Percentiles rank a stretch among this genome's conserved stretches.
Evolutionary conservation across 2,113 vertebrate species (phyloP).

Genomic region (Pterocles gutturalis): DNA sequence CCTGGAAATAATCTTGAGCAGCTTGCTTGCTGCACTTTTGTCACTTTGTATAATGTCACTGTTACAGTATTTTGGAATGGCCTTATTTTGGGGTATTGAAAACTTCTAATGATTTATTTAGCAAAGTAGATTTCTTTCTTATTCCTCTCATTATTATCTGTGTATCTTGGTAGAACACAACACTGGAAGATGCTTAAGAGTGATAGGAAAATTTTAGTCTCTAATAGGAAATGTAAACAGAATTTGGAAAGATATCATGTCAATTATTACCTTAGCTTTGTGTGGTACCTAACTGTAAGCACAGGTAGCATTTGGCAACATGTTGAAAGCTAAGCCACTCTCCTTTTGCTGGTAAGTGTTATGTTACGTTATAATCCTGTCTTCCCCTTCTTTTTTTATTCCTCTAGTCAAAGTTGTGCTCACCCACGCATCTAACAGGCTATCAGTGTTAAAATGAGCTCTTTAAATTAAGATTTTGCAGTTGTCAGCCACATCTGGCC

Average conservation of each 20-base stretch:
- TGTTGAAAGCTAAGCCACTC: neutral
- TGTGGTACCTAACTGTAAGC: neutral
- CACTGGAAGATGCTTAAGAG: neutral
- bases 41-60: neutral
- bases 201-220: neutral
- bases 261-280: neutral
- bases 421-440: fast-evolving
- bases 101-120: neutral
- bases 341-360: neutral
- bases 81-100: neutral
- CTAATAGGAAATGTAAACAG: neutral
- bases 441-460: neutral
- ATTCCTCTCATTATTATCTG: neutral
- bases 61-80: neutral
- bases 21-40: neutral
- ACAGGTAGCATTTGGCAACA: neutral
- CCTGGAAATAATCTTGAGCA: neutral
- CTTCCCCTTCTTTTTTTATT: neutral
- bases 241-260: neutral
- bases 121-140: neutral
- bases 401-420: neutral
- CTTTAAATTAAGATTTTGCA: neutral
- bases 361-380: neutral
- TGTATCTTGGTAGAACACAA: neutral
- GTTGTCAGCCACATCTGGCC: neutral